phyloP scores from a whole-genome alignment of 2,888 invertebrate genomes.

The Drosophila anomelani region DNA sequence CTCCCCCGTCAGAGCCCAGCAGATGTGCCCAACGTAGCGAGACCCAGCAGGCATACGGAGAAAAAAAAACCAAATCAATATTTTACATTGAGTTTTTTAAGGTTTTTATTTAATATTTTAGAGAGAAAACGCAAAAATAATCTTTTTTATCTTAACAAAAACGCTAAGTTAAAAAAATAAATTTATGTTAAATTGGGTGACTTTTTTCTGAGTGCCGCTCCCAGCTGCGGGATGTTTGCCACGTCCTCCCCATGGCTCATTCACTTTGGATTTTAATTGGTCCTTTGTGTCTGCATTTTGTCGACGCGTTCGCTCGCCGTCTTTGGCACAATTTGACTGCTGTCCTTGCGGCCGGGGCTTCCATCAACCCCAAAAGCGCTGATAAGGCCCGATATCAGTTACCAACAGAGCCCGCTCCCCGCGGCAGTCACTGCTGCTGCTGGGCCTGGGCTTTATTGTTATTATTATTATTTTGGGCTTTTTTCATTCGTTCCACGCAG shows the following conservation, averaged over 20 bases:
- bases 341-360: conserved; percentile 32
- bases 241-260: conserved; percentile 17
- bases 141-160: neutral
- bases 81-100: neutral
- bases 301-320: conserved; percentile 37
- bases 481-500: conserved; percentile 81
- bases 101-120: neutral
- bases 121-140: neutral
- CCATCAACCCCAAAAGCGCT: conserved; percentile 45
- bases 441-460: conserved; percentile 63
- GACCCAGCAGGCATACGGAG: conserved; percentile 9
- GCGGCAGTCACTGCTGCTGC: conserved; percentile 21
- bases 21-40: conserved; percentile 30
- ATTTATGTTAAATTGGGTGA: neutral
- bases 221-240: conserved; percentile 51
- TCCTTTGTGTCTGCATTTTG: conserved; percentile 76
- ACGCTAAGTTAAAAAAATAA: neutral
- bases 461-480: conserved; percentile 76
- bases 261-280: conserved; percentile 80
- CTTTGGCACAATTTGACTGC: conserved; percentile 57
- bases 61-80: conserved; percentile 2
- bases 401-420: conserved; percentile 48
- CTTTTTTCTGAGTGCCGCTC: conserved; percentile 7
- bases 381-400: conserved; percentile 75
- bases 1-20: conserved; percentile 10